Evolutionary conservation across 2,113 vertebrate genomes (phyloP).

Genomic region (Numenius arquata): DNA sequence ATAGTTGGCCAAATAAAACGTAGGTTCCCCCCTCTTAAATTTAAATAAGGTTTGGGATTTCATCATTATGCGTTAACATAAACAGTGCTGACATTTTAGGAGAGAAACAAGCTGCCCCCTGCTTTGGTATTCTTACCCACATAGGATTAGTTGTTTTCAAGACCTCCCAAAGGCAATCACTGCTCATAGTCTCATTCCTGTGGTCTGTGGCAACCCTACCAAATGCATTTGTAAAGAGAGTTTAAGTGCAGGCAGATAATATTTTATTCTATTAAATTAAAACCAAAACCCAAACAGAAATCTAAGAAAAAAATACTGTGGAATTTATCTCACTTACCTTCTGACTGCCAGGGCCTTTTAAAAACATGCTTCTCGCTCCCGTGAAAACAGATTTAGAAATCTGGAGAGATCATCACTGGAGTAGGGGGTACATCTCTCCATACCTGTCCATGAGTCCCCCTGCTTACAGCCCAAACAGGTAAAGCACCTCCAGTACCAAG

Average conservation of each 20-base stretch:
- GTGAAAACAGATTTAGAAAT: background rate
- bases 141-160: slow-evolving; percentile 2
- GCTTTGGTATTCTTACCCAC: background rate
- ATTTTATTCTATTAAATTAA: slow-evolving; percentile 39
- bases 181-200: slow-evolving; percentile 50
- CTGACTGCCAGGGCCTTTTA: background rate
- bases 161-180: slow-evolving; percentile 29
- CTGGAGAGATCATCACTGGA: background rate
- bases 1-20: background rate
- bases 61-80: background rate
- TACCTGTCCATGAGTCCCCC: background rate
- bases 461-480: background rate
- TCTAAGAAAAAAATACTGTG: background rate
- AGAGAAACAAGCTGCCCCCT: background rate
- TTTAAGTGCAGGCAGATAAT: slow-evolving; percentile 30
- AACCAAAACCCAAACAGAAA: slow-evolving; percentile 5
- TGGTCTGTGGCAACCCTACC: slow-evolving; percentile 37
- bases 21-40: background rate
- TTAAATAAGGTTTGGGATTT: background rate
- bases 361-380: background rate
- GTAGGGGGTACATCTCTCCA: rapidly evolving
- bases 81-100: slow-evolving; percentile 11
- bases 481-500: background rate
- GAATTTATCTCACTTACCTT: slow-evolving; percentile 14
- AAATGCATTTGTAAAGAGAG: background rate